Evolutionary conservation across 2,888 invertebrate species (phyloP), one percentile per base, ranked within the genome.

Genomic region (Melieria picta): DNA sequence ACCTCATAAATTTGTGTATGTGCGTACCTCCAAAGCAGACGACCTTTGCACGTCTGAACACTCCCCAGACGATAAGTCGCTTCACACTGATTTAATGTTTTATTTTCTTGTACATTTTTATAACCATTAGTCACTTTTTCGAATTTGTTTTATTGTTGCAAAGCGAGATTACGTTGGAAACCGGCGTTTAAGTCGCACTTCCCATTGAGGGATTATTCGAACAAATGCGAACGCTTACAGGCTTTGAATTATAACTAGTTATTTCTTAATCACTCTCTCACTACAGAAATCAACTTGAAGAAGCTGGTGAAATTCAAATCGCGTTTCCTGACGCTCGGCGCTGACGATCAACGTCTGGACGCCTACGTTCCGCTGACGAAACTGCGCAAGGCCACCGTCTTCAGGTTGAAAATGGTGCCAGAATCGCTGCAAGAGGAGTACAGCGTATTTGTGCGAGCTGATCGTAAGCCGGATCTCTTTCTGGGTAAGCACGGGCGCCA

Each of bases 391-490:
- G 75, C 84, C 4, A 80, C 83, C 46, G 78, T 77, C 65, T 82
- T 80, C 46, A 81, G 78, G 73, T 73, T 86, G 55, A 85, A 80
- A 76, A 66, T 86, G n/a, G 77, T 80, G 65, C 85, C 86, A n/a
- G 79, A 83, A 69, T 70, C 76, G 45, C 52, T 73, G 13, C 74
- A 79, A 1, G 68, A 74, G 4, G 75, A 79, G 52, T 86, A 85
- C 75, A 82, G 79, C 72, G 84, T 86, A 16, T 83, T 83, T 67
- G 79, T 85, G 52, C 78, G 84, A 72, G 85, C 85, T 69, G 85
- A 85, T 72, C 82, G 85, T n/a, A 85, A 84, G 76, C 81, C 85
- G 45, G 85, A 85, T 77, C 74, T 80, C 64, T 84, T 85, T 76
- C 76, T 85, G 56, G 82, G 85, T 85, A 74, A 84, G 84, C 78